Evolutionary conservation across 2,888 invertebrate species (phyloP).

Genomic region (Macropis europaea): DNA sequence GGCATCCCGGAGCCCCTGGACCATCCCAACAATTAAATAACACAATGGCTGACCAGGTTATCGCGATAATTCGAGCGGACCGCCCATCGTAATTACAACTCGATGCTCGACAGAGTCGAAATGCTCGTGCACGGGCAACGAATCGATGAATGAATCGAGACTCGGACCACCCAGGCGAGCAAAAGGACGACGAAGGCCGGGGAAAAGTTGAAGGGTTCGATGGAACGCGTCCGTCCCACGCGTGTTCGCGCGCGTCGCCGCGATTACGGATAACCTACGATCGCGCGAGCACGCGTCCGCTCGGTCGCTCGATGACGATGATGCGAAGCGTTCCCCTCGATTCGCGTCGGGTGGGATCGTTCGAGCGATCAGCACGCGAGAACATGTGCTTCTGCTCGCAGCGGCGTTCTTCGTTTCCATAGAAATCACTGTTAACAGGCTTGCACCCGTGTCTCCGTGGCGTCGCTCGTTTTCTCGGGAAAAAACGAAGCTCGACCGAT

Average conservation of each 20-base stretch:
- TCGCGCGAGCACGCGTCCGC: constrained; percentile 2
- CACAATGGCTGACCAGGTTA: not conserved
- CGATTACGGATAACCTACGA: constrained; percentile 8
- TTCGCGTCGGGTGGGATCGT: constrained; percentile 4
- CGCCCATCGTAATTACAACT: constrained; percentile 17
- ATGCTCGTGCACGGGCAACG: not conserved
- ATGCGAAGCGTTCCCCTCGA: not conserved
- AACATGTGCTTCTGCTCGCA: too few species aligned
- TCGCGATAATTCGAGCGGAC: not conserved
- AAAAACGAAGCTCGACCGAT: too few species aligned
- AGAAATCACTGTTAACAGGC: too few species aligned
- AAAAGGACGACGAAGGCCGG: not conserved
- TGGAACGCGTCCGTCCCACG: not conserved
- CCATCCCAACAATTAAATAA: not conserved
- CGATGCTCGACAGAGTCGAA: not conserved
- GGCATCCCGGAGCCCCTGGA: too few species aligned
- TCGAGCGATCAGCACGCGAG: too few species aligned
- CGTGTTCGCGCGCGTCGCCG: constrained; percentile 1
- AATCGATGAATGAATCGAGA: constrained; percentile 6
- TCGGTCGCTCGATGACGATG: not conserved
- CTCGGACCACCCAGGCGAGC: constrained; percentile 15
- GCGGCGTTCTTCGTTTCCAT: too few species aligned
- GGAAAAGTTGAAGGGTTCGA: not conserved
- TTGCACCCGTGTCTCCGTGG: too few species aligned
- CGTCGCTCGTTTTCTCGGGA: too few species aligned